These are phyloP conservation scores for Psettodes erumei DNA, from an alignment of 2,113 vertebrate genomes.

Conservation along the genomic window DNA sequence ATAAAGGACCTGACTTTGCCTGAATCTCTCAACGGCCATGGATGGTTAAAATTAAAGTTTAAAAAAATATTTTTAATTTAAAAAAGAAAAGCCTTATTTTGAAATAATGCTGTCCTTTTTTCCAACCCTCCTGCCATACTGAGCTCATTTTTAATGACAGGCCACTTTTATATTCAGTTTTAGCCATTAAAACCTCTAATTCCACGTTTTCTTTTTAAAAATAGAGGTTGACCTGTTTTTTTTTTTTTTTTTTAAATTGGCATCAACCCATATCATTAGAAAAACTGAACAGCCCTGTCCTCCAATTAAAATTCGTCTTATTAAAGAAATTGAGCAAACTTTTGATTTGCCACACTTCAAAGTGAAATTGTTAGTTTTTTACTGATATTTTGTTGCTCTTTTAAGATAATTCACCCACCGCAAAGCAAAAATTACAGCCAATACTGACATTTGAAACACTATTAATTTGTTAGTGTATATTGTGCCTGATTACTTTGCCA, in stretches of 20 bases:
- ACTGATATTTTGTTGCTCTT: background rate
- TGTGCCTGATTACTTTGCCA: background rate
- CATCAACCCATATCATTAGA: background rate
- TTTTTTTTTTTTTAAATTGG: background rate
- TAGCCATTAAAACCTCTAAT: background rate
- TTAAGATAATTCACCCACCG: background rate
- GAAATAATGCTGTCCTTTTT: background rate
- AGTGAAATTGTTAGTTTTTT: background rate
- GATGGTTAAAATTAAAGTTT: background rate
- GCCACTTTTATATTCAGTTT: background rate
- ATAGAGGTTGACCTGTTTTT: background rate
- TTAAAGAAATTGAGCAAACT: background rate
- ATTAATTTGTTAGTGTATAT: background rate
- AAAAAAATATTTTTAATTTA: no score
- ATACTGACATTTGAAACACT: background rate
- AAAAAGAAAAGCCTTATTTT: no score
- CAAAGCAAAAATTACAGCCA: background rate
- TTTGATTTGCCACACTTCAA: background rate
- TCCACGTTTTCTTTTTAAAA: conserved; percentile 1
- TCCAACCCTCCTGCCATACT: background rate
- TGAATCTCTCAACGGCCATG: background rate
- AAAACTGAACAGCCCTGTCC: background rate
- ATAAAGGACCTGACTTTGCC: background rate
- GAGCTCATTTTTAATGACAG: background rate
- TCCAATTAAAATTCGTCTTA: background rate